Evolutionary conservation across 2,113 vertebrate genomes (phyloP), one percentile per base, ranked within the genome.

Genomic region (Neogobius melanostomus): DNA sequence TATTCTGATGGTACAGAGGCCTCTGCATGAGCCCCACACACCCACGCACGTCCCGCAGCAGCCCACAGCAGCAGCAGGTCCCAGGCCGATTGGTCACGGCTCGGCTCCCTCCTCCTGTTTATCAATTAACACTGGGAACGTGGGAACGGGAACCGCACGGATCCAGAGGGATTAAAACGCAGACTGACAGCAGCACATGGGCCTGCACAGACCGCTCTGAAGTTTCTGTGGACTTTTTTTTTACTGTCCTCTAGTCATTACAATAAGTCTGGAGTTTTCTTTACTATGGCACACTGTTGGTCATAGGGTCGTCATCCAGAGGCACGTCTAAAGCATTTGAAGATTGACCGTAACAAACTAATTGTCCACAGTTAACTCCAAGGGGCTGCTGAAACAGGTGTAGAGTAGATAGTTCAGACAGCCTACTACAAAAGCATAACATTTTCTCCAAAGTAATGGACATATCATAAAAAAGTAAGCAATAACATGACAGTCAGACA

Each of bases 81-180:
- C 28, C 28, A 4, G 77, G 77, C 75, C 74, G 77, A 91, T 92
- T 90, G 85, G 90, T 91, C 89, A 92, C 74, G 87, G 89, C 75
- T 90, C 82, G 74, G 36, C 28, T 89, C 89, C 84, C 89, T 84
- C 87, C 74, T 84, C 83, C 83, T 85, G 91, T 92, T 92, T 92
- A 92, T 92, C 93, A 92, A 92, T 93, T 93, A 93, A 90, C 88
- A 90, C 89, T 84, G 77, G 75, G 87, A 91, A 92, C 91, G 89
- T 93, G 93, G 93, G 92, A 93, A 93, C 80, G 88, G 72, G 80
- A 87, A 74, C 82, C 69, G 84, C 77, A 90, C 91, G 85, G 81
- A 90, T 91, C 90, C 80, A 64, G 84, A 73, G 74, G 89, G 91
- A 92, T 93, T 92, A 93, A 89, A 90, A 75, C 68, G 71, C 70